phyloP scores from a whole-genome alignment of 2,888 invertebrate genomes.

The Xylocampa areola region DNA sequence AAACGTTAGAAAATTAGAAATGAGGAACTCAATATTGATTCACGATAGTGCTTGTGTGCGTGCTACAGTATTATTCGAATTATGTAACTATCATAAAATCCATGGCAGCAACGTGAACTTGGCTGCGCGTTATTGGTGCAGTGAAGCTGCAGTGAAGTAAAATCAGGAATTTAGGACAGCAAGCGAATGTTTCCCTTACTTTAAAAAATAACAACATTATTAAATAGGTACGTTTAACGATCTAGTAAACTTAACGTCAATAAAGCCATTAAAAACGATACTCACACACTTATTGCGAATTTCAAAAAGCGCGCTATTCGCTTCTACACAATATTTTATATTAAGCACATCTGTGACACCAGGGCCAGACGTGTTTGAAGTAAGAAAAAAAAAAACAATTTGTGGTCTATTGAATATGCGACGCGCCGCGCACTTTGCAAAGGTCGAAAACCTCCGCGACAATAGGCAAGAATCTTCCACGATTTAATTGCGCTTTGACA shows the following conservation, averaged over 20 bases:
- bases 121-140: slow-evolving; percentile 34
- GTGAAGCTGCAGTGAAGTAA: slow-evolving; percentile 45
- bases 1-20: slow-evolving; percentile 51
- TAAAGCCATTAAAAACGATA: neutral
- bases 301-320: slow-evolving; percentile 50
- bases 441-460: slow-evolving; percentile 80
- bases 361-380: slow-evolving; percentile 63
- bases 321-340: slow-evolving; percentile 20
- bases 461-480: slow-evolving; percentile 75
- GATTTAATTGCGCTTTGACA: slow-evolving; percentile 69
- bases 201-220: neutral
- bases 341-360: slow-evolving; percentile 59
- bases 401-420: slow-evolving; percentile 76
- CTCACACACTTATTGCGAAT: slow-evolving; percentile 22
- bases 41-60: slow-evolving; percentile 28
- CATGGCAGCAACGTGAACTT: slow-evolving; percentile 50
- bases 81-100: slow-evolving; percentile 42
- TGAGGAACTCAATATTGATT: slow-evolving; percentile 46
- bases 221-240: neutral
- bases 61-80: slow-evolving; percentile 37
- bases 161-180: slow-evolving; percentile 12
- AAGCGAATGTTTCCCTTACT: neutral
- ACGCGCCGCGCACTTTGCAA: slow-evolving; percentile 68
- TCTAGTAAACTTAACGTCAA: neutral
- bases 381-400: slow-evolving; percentile 66